Evolutionary conservation across 2,113 vertebrate genomes (phyloP).

Genomic region (Cettia cetti): DNA sequence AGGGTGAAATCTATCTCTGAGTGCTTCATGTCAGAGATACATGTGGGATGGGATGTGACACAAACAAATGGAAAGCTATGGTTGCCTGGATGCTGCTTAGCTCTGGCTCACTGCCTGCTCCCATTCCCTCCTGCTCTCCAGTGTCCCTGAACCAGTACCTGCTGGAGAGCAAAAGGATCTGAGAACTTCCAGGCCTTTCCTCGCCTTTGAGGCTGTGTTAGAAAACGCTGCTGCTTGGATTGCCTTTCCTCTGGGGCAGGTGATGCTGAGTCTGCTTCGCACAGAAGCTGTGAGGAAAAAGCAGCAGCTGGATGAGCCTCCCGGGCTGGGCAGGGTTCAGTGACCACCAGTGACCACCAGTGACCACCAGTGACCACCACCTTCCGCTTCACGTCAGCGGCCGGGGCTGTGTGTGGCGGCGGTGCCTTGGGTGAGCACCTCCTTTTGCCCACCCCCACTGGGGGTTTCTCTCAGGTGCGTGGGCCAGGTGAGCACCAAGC

Average conservation of each 20-base stretch:
- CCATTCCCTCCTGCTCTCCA: neutral
- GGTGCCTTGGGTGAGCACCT: neutral
- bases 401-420: neutral
- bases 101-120: neutral
- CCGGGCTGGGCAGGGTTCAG: accelerated
- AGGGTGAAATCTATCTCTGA: neutral
- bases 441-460: too few relatives aligned
- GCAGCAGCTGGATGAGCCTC: neutral
- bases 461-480: neutral
- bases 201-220: neutral
- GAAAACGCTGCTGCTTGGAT: neutral
- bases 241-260: neutral
- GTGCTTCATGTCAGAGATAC: neutral
- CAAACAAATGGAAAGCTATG: neutral
- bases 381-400: accelerated
- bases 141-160: neutral
- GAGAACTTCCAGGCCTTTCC: neutral
- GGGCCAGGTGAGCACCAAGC: neutral
- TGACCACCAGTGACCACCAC: accelerated
- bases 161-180: neutral
- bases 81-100: neutral
- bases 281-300: neutral
- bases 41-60: neutral
- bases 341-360: neutral
- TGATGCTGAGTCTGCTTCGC: neutral